Evolutionary conservation across 2,113 vertebrate genomes (phyloP).

Genomic region (Apus apus): DNA sequence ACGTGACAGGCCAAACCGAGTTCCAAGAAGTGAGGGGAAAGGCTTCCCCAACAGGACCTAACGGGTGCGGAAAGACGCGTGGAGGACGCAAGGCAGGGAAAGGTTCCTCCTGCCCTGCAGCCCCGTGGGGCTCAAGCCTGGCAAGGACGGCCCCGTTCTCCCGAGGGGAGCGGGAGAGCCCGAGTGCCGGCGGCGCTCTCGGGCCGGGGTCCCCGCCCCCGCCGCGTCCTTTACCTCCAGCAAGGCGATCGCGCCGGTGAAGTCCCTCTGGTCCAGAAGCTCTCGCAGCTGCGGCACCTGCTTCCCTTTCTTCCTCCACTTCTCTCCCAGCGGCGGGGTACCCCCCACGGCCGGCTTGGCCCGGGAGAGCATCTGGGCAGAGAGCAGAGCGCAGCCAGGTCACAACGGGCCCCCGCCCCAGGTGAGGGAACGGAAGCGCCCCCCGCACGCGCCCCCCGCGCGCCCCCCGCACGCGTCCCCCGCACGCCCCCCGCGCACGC

Average conservation of each 20-base stretch:
- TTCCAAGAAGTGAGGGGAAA: background rate
- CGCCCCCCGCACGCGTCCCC: too few relatives aligned
- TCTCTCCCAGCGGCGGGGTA: conserved; percentile 75
- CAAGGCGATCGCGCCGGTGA: conserved; percentile 90
- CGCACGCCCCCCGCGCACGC: too few relatives aligned
- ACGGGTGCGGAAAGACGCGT: background rate
- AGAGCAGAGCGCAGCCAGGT: background rate
- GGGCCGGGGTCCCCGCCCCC: too few relatives aligned
- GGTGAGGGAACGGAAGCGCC: background rate
- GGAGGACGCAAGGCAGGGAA: background rate
- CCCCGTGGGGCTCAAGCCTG: background rate
- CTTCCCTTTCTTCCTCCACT: conserved; percentile 85
- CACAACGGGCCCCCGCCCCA: background rate
- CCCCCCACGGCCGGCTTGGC: conserved; percentile 89
- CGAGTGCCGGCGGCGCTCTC: too few relatives aligned
- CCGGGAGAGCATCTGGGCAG: conserved; percentile 91
- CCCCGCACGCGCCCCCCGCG: rapidly evolving
- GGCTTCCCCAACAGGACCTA: background rate
- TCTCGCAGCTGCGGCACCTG: conserved; percentile 88
- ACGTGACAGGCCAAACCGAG: background rate
- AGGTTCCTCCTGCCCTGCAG: background rate
- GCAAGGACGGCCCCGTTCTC: background rate
- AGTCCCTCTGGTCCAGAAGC: conserved; percentile 87
- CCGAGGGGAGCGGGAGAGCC: background rate
- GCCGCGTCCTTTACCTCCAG: conserved; percentile 82